Evolutionary conservation across 2,888 invertebrate genomes (phyloP), one percentile per base, ranked within the genome.

Genomic region (Hemistola chrysoprasaria): DNA sequence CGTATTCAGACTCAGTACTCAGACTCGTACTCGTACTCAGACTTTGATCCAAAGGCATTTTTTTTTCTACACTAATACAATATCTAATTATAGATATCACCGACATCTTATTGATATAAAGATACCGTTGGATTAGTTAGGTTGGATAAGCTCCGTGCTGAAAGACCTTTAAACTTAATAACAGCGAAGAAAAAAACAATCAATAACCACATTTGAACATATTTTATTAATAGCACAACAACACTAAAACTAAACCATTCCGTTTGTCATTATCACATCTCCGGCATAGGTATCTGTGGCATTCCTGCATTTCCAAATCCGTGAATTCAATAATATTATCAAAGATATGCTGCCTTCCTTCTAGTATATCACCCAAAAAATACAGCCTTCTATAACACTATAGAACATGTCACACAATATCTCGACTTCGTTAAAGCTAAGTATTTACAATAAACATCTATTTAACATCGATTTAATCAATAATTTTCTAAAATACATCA

Each of bases 201-300:
- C 44, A 53, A 55, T 65, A 73, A 78, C 68, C 78, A 82, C 83
- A 80, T 83, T 73, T 67, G 78, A 86, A 87, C 82, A 78, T 87
- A 84, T 82, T 86, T 86, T 81, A 86, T 86, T 87, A 87, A 86
- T 87, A 82, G 85, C 86, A 88, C 87, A 88, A 88, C 88, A 87
- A 86, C 82, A 75, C 85, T 87, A 87, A 76, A 76, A 77, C 86
- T 85, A 87, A 78, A 65, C 65, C 65, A 34, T 44, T 62, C 65
- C 67, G 65, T 40, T 52, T 66, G 65, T 69, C 65, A 68, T 75
- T 84, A 86, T 87, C 86, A 86, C 86, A 85, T 84, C 85, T 70
- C 81, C 73, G 74, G 71, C 73, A 49, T 71, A n/a, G n/a, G n/a
- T n/a, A 69, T 64, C 68, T 65, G 63, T 51, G 49, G 39, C 40